Percentiles rank a stretch among this genome's conserved stretches.
These are phyloP conservation scores for Ammodytes dubius DNA, from an alignment of 2,113 vertebrate species.

Conservation along the genomic window DNA sequence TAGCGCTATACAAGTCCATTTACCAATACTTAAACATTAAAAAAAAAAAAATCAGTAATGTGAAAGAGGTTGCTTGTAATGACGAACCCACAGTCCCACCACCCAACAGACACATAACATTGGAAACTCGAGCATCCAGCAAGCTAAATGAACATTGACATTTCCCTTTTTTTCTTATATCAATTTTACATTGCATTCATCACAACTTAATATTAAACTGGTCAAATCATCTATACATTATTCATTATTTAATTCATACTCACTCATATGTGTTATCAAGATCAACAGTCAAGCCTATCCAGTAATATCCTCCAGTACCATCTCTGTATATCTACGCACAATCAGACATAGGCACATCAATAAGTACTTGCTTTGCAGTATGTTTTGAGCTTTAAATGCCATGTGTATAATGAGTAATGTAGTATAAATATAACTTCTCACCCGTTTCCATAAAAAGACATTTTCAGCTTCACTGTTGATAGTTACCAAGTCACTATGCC, in stretches of 20 bases:
- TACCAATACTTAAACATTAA: no score
- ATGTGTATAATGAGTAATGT: neutral
- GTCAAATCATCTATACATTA: neutral
- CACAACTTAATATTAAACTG: neutral
- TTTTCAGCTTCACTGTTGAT: constrained; percentile 88
- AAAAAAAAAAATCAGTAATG: no score
- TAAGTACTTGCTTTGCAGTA: neutral
- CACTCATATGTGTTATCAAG: constrained; percentile 88
- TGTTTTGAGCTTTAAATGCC: neutral
- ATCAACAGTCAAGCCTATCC: constrained; percentile 91
- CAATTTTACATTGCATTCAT: neutral
- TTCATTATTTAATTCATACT: constrained; percentile 65
- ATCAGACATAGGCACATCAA: neutral
- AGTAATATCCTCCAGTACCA: constrained; percentile 53
- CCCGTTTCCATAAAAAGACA: constrained; percentile 89
- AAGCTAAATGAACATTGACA: neutral
- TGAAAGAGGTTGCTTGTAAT: neutral
- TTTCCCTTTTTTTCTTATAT: neutral
- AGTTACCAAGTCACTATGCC: constrained; percentile 86
- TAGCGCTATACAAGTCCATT: no score
- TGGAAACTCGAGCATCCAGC: neutral
- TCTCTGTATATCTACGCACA: constrained; percentile 67
- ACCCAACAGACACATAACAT: neutral
- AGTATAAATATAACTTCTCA: constrained; percentile 2
- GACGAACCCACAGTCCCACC: neutral